Base-by-base conservation (phyloP, 2,888 invertebrate genomes). In the Dusona sp. region DNA sequence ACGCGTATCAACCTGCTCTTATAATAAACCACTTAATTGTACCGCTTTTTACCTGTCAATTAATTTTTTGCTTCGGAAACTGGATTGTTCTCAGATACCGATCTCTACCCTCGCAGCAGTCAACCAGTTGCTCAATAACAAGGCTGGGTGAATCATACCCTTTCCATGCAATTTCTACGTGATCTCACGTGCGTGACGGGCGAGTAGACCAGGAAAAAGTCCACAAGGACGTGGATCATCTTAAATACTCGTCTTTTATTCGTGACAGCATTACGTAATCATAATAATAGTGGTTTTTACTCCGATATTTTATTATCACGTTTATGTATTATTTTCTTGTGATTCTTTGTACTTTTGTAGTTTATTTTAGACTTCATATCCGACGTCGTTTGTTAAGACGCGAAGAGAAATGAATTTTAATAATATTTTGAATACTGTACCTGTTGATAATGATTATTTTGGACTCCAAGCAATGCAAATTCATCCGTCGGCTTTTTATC, bases 31-130 rank as follows among this genome's bases (percentile, higher is more conserved):
- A 25, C 38, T 70, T 86, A 73, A 89, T 90, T n/a, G 11, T 70
- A 7, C 61, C 67, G 80, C 74, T 75, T 67, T 54, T 42, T 75
- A 65, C 19, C n/a, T 64, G 13, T 73, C 33, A 33, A 67, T 77
- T 38, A 36, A 19, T 57, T 73, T 86, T 95, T 95, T 88, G 36
- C 67, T 70, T 38, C 13, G 77, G 29, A 54, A 61, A 54, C 25
- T 29, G 36, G 29, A 65, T 79, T 77, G 45, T 82, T 78, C 67
- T 33, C 94, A 96, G 96, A 96, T 96, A 89, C 96, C 96, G 83
- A 96, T 96, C 90, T 96, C 96, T 73, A 96, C 96, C 0, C 93
- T 97, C 79, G 95, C 95, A 54, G 96, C 96, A 13, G 96, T 97
- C 1, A 96, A 96, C 91, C 95, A 95, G 89, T 95, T 97, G 87